These are phyloP conservation scores for Amphipyra tragopoginis DNA, from an alignment of 2,888 invertebrate species.

Conservation along the genomic window DNA sequence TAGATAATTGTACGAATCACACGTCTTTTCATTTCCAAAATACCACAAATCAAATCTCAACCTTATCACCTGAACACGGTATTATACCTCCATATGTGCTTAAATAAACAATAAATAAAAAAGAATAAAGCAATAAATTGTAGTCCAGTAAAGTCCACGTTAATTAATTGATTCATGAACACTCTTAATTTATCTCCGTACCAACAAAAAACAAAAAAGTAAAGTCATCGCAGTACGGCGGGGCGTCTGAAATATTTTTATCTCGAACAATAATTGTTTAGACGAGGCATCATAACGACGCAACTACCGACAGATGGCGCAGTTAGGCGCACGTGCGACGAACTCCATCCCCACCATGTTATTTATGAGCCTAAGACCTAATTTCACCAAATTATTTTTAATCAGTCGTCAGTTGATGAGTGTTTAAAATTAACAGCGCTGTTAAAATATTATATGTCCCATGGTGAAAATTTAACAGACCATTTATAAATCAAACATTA, in stretches of 20 bases:
- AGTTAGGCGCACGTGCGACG: slow-evolving; percentile 52
- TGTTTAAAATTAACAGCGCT: no score
- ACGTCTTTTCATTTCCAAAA: no score
- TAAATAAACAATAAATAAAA: not conserved
- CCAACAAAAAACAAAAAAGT: slow-evolving; percentile 18
- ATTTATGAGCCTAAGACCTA: slow-evolving; percentile 52
- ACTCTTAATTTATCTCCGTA: slow-evolving; percentile 16
- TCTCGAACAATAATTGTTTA: slow-evolving; percentile 50
- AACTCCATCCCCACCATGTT: slow-evolving; percentile 44
- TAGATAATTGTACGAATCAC: no score
- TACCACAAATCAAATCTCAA: no score
- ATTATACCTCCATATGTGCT: no score
- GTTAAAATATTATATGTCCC: no score
- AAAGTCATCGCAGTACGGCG: slow-evolving; percentile 32
- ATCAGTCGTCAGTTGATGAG: no score
- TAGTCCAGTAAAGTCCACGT: slow-evolving; percentile 12
- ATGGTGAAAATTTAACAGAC: no score
- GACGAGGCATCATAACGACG: slow-evolving; percentile 41
- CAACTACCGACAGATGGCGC: slow-evolving; percentile 49
- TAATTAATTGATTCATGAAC: slow-evolving; percentile 42
- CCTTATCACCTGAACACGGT: no score
- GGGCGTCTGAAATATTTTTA: slow-evolving; percentile 41
- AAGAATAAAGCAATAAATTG: slow-evolving; percentile 16
- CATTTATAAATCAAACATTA: no score
- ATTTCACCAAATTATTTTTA: no score